Base-by-base conservation (phyloP, 2,113 vertebrate genomes). In the Tragelaphus imberbis region DNA sequence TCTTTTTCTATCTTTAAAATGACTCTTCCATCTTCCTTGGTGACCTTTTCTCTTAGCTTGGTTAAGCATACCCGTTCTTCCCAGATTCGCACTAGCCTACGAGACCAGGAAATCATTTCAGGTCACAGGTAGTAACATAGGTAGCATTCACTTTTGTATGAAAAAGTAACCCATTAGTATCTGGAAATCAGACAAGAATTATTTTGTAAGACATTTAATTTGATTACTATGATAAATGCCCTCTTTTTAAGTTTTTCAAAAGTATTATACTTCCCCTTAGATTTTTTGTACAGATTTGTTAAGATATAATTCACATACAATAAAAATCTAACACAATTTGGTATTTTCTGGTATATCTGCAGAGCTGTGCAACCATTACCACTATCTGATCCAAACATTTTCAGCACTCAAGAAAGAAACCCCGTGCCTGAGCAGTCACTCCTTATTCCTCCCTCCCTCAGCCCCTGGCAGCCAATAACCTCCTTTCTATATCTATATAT, bases 1-100 rank as follows among this genome's bases (percentile, higher is more conserved):
- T 99, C 99, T 30, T 99, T 99, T 92, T 99, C 99, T 91, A 99
- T 99, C 86, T 98, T 99, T 75, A 99, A 98, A 92, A 99, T 96
- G 75, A 99, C 98, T 79, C 99, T 99, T 89, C 99, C 99, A 2
- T 99, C 99, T 98, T 99, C 99, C 0, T 98, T 99, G 96, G 98
- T 98, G 79, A 99, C 98, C 97, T 99, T 99, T 98, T 99, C 98
- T 95, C 98, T 99, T 40, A 99, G 99, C 55, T 99, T 99, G 79
- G 99, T 99, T 98, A 99, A 97, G 95, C 98, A 97, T 0, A 99
- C 99, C 59, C 99, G 99, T 94, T 99, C 99, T 97, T 99, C 99
- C 99, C 99, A 99, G 33, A 99, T 98, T 53, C 98, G 97, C 0
- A 99, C 96, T 36, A 99, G 92, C 97, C 99, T 99, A 94, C 5